Base-by-base conservation (phyloP, 23 tunicate species). In the Ascidia mentula region DNA sequence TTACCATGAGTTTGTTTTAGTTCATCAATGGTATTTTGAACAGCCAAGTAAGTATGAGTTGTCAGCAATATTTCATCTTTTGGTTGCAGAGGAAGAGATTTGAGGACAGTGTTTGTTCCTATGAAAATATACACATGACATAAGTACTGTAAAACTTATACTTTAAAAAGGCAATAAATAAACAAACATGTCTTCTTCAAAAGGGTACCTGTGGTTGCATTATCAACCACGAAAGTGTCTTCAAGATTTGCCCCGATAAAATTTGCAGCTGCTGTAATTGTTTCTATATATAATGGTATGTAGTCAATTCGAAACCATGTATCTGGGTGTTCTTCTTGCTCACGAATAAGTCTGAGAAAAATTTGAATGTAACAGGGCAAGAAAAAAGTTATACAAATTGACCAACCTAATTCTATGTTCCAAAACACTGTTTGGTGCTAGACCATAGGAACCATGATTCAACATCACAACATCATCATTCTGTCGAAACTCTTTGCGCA, bases 291-390 rank as follows among this genome's bases (percentile, higher is more conserved):
- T 24, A 77, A 81, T 65, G 81, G 72, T 26, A 35, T 39, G 26
- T 32, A 36, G 31, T 86, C 87, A 18, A 72, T 38, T 28, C 97
- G 84, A 65, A 91, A 91, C 88, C 88, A 87, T 9, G 78, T 75
- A 72, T 91, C 97, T 38, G 97, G 91, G 18, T 81, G 85, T 9
- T 69, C 36, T 59, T 91, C 97, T 73, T 86, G 91, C 36, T 91
- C 97, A n/a, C 81, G 60, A 2, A 89, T 40, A n/a, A 84, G 69
- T 38, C 93, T 88, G 70, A 9, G 76, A 72, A 9, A 42, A 9
- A 42, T 42, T 42, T 42, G 15, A 9, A 42, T 15, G 15, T 42
- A 9, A 42, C 53, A 59, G 38, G 15, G 13, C 40, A n/a, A 18
- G 18, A 69, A n/a, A n/a, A n/a, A n/a, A n/a, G n/a, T n/a, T n/a